Conservation (phyloP, 2,113 vertebrate genomes). For the Dipodomys ordii region DNA sequence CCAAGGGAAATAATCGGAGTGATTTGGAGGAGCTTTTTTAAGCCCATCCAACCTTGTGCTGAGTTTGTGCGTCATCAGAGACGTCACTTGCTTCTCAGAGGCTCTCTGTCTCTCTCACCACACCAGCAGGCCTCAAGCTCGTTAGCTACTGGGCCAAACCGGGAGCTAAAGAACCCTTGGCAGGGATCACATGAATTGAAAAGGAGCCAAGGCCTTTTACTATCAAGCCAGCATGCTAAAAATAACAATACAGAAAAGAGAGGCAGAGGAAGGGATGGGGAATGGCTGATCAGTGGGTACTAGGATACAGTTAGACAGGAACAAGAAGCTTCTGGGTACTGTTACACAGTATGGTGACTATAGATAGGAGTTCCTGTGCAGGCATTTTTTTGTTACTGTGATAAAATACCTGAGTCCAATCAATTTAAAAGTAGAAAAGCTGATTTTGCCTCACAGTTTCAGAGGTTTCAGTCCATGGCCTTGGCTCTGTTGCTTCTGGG, state of each 20-base stretch:
- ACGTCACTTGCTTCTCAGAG: neutral
- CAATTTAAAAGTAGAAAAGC: neutral
- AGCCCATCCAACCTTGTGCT: neutral
- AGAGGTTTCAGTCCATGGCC: neutral
- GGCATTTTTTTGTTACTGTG: neutral
- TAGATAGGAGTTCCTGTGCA: neutral
- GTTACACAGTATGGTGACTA: neutral
- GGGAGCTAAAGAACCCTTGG: neutral
- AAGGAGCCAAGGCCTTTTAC: neutral
- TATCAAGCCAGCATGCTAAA: neutral
- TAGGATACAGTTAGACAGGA: neutral
- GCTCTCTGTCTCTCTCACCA: neutral
- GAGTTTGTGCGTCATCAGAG: slow-evolving; percentile 1
- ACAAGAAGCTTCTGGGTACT: neutral
- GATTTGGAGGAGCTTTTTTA: slow-evolving; percentile 63
- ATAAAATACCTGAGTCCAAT: neutral
- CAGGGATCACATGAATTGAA: neutral
- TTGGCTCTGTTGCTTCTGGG: neutral
- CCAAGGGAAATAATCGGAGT: slow-evolving; percentile 73
- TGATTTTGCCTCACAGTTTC: neutral
- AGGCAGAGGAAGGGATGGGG: neutral
- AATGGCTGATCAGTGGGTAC: too few relatives aligned
- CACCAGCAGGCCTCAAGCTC: neutral
- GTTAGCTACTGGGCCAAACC: neutral
- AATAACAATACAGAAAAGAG: neutral